A percentile compares a stretch with the other conserved stretches of the same genome.
These are phyloP conservation scores for Microctenopoma lineatum DNA, from an alignment of 2,797 vertebrate genomes.

Conservation along the genomic window DNA sequence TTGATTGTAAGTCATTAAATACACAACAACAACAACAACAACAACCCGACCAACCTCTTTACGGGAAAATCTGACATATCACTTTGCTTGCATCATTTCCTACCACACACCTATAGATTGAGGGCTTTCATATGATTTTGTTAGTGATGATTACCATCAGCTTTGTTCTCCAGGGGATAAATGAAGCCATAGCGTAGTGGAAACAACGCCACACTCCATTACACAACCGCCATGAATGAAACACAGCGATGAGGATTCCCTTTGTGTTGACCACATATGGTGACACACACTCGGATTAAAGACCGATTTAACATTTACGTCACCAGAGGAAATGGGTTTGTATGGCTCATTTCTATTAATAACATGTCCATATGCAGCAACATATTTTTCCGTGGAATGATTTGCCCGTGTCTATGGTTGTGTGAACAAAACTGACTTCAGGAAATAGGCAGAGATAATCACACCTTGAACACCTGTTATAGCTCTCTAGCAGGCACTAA, in stretches of 20 bases:
- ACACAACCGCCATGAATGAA: conserved; percentile 39
- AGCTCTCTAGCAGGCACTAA: not conserved
- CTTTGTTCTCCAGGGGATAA: conserved; percentile 53
- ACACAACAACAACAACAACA: conserved; percentile 37
- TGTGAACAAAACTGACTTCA: too few relatives aligned
- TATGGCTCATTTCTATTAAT: conserved; percentile 33
- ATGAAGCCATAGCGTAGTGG: conserved; percentile 36
- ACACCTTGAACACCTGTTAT: not conserved
- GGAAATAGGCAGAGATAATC: not conserved
- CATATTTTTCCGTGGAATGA: not conserved
- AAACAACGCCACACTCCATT: conserved; percentile 61
- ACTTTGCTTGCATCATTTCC: conserved; percentile 39
- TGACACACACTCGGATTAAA: conserved; percentile 36
- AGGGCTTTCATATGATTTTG: conserved; percentile 40
- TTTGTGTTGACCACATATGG: conserved; percentile 55
- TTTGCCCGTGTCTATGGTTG: too few relatives aligned
- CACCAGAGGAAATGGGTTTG: conserved; percentile 30
- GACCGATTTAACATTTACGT: conserved; percentile 44
- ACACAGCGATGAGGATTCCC: conserved; percentile 25
- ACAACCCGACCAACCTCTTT: conserved; percentile 50
- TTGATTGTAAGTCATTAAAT: conserved; percentile 58
- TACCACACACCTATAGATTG: conserved; percentile 60
- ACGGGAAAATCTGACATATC: conserved; percentile 56
- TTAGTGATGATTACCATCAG: conserved; percentile 39
- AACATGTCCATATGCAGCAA: conserved; percentile 1